Base-by-base conservation (phyloP, 2,113 vertebrate genomes). In the Crotalus viridis region DNA sequence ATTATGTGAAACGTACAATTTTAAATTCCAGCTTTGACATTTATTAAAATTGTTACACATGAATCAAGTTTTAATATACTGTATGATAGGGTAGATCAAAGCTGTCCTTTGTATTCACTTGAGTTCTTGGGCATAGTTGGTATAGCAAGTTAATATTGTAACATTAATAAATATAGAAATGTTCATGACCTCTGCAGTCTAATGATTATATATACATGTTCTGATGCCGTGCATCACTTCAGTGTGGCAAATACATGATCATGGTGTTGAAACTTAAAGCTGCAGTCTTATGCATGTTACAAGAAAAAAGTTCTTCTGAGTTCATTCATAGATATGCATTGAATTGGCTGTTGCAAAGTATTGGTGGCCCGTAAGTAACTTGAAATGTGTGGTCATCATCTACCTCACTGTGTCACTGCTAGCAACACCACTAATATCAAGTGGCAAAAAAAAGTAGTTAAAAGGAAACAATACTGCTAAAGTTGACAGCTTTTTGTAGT, bases 141-240 rank as follows among this genome's bases (percentile, higher is more conserved):
- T 97, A 97, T 96, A 97, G 97, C 94, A 97, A 96, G 93, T 96
- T 94, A 96, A 97, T 94, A 97, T 94, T 98, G 97, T 98, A 97
- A 97, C 96, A 97, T 96, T 97, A 98, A 97, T 93, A 96, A 97
- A 97, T 96, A 94, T 94, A 96, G 94, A 97, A 96, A 95, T 97
- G 94, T 91, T 96, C 93, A 93, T 94, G 96, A 94, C 93, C 94
- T 88, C 88, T 94, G 96, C 95, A 94, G 95, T 97, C 93, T 95
- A 93, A 43, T 94, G 90, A 95, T 69, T 96, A 92, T 96, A 93
- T 95, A 96, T 96, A 88, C 91, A 0, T 93, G 87, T 88, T 26
- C 91, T 89, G 91, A 5, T 85, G 52, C 56, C 0, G 0, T 89
- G 28, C 1, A 52, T 22, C 46, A 91, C 90, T 89, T 93, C 91